phyloP scores from a whole-genome alignment of 2,797 vertebrate genomes.

The Epinephelus coioides region DNA sequence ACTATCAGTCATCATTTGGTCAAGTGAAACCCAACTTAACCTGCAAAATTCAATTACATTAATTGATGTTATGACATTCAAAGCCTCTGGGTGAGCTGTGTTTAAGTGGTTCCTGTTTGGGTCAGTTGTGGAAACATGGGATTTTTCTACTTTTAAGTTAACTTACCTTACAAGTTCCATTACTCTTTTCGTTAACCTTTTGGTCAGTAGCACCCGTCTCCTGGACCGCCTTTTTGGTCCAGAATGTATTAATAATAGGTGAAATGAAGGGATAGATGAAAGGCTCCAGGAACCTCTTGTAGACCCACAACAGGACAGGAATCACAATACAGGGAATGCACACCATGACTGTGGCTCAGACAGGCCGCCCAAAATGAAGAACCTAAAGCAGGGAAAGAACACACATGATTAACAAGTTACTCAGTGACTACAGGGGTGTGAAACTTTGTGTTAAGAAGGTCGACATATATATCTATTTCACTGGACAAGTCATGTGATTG shows the following conservation, averaged over 20 bases:
- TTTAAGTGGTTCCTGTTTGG: neutral
- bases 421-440: neutral
- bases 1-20: neutral
- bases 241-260: constrained; percentile 89
- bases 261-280: constrained; percentile 92
- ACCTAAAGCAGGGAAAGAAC: constrained; percentile 31
- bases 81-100: neutral
- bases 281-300: constrained; percentile 96
- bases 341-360: constrained; percentile 87
- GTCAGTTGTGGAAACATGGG: neutral
- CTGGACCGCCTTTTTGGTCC: constrained; percentile 86
- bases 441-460: no score
- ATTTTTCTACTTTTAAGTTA: neutral
- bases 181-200: constrained; percentile 63
- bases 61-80: neutral
- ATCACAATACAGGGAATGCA: constrained; percentile 98
- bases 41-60: neutral
- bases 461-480: no score
- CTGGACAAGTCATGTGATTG: neutral
- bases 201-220: constrained; percentile 63
- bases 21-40: neutral
- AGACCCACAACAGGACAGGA: constrained; percentile 96
- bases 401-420: neutral
- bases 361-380: neutral
- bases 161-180: constrained; percentile 78